Conservation (phyloP, 2,113 vertebrate genomes). For the Cottus gobio region DNA sequence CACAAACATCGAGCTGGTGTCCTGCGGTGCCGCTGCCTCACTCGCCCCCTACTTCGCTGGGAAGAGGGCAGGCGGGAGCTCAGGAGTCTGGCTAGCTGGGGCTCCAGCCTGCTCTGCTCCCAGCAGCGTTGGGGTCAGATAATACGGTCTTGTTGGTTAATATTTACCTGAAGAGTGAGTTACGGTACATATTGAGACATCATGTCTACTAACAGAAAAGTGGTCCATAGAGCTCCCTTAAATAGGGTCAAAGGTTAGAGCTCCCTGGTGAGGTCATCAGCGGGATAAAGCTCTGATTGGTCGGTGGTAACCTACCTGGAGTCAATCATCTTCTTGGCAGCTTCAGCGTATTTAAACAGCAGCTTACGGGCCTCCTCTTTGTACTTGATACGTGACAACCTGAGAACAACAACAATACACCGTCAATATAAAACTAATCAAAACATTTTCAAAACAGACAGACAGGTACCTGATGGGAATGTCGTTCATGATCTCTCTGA, state of each 20-base stretch:
- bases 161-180: too few relatives aligned
- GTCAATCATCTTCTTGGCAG: slow-evolving; percentile 96
- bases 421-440: background rate
- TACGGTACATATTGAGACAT: too few relatives aligned
- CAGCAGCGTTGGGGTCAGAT: too few relatives aligned
- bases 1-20: too few relatives aligned
- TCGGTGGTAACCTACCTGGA: slow-evolving; percentile 85
- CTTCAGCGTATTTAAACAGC: slow-evolving; percentile 97
- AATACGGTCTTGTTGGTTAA: too few relatives aligned
- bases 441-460: background rate
- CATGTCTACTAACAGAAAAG: background rate
- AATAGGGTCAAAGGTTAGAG: background rate
- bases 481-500: slow-evolving; percentile 99
- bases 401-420: slow-evolving; percentile 50
- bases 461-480: slow-evolving; percentile 92
- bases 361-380: slow-evolving; percentile 96
- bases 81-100: too few relatives aligned
- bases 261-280: background rate
- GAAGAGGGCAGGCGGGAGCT: too few relatives aligned
- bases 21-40: too few relatives aligned
- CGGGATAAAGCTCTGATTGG: background rate
- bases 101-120: too few relatives aligned
- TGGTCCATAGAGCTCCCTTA: background rate
- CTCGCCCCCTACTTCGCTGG: too few relatives aligned
- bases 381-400: slow-evolving; percentile 97